Evolutionary conservation across 2,888 invertebrate species (phyloP).

Genomic region (Athalia rosae): DNA sequence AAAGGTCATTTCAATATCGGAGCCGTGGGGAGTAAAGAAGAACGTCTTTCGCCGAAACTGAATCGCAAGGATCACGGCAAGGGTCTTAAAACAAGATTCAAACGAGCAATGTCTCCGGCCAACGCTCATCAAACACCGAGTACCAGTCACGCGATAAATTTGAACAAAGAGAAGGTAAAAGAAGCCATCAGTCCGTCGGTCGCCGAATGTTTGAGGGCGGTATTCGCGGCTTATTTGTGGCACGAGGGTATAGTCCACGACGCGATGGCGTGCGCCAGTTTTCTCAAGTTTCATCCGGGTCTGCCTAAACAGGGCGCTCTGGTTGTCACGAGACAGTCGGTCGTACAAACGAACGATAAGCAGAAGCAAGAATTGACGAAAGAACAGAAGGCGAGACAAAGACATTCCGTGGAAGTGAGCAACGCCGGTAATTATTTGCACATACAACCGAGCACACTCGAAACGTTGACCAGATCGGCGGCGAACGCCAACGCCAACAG

Average conservation of each 20-base stretch:
- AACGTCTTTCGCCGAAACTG: slow-evolving; percentile 76
- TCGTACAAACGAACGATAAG: slow-evolving; percentile 70
- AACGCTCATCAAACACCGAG: slow-evolving; percentile 71
- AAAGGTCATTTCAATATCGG: slow-evolving; percentile 80
- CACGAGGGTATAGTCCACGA: slow-evolving; percentile 98
- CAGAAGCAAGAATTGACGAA: slow-evolving; percentile 75
- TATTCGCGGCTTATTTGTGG: slow-evolving; percentile 97
- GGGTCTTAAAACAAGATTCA: slow-evolving; percentile 69
- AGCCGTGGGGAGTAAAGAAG: slow-evolving; percentile 75
- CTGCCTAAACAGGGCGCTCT: slow-evolving; percentile 87
- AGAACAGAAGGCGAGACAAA: slow-evolving; percentile 82
- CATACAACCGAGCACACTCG: slow-evolving; percentile 86
- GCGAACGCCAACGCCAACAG: slow-evolving; percentile 87
- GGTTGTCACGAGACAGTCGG: slow-evolving; percentile 81
- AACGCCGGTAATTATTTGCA: slow-evolving; percentile 83
- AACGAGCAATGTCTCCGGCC: slow-evolving; percentile 73
- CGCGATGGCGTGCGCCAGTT: slow-evolving; percentile 98
- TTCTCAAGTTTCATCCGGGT: slow-evolving; percentile 93
- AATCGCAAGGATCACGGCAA: slow-evolving; percentile 76
- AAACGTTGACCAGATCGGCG: slow-evolving; percentile 85
- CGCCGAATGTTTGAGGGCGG: slow-evolving; percentile 93
- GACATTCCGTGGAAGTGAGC: slow-evolving; percentile 92
- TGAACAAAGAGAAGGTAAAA: slow-evolving; percentile 79
- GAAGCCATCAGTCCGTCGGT: slow-evolving; percentile 93
- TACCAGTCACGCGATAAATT: slow-evolving; percentile 64